These are phyloP conservation scores for Rhodinocichla rosea DNA, from an alignment of 2,113 vertebrate species.

Conservation along the genomic window DNA sequence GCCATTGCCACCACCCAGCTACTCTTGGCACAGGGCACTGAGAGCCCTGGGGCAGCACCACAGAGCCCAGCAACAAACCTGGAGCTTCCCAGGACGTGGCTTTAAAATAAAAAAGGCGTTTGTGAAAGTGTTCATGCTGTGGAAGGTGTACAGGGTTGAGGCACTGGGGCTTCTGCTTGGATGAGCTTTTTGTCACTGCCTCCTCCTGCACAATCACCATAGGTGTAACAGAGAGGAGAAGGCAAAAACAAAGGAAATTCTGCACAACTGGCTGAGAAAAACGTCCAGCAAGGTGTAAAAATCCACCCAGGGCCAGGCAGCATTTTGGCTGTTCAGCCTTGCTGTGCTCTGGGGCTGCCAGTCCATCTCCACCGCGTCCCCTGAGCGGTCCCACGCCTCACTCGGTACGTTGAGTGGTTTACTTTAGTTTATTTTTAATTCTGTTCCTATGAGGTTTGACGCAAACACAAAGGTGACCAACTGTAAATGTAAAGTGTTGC, in stretches of 20 bases:
- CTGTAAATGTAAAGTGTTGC: constrained; percentile 31
- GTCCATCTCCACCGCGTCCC: accelerated
- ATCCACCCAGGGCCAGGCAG: not conserved
- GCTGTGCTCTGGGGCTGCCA: not conserved
- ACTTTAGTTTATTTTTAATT: not conserved
- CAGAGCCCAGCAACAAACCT: not conserved
- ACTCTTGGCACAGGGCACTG: not conserved
- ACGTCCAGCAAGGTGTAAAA: not conserved
- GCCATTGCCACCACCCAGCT: not conserved
- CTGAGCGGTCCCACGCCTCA: not conserved
- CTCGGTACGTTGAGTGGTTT: not conserved
- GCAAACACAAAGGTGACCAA: constrained; percentile 30
- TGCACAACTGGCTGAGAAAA: not conserved
- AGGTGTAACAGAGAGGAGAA: not conserved
- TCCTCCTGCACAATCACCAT: not conserved
- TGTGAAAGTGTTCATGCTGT: accelerated
- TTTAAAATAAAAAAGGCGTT: not conserved
- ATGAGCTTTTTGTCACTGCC: not conserved
- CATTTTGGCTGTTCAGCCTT: accelerated
- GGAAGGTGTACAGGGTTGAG: not conserved
- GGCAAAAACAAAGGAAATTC: not conserved
- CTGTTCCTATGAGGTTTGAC: constrained; percentile 57
- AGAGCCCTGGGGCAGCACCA: not conserved
- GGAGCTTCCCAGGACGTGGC: not conserved
- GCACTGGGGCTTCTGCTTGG: accelerated